Evolutionary conservation across 2,797 vertebrate species (phyloP).

Genomic region (Pipistrellus nathusii): DNA sequence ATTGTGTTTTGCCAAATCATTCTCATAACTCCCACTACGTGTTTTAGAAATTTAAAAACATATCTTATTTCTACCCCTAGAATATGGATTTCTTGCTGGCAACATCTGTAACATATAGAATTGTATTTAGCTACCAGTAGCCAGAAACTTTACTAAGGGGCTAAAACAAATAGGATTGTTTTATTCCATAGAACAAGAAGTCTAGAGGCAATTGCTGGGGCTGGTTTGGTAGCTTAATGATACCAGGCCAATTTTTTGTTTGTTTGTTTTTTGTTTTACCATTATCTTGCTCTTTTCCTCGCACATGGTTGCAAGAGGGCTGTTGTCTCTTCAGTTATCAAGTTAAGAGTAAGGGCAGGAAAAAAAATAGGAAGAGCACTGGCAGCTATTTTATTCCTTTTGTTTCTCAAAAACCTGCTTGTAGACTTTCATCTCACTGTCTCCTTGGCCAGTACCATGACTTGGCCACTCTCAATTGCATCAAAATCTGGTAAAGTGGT

Average conservation of each 20-base stretch:
- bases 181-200: neutral
- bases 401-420: neutral
- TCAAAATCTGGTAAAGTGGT: neutral
- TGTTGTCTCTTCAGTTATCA: neutral
- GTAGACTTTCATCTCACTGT: neutral
- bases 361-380: neutral
- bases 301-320: neutral
- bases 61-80: conserved; percentile 51
- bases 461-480: neutral
- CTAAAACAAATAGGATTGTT: conserved; percentile 39
- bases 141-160: conserved; percentile 25
- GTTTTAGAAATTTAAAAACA: conserved; percentile 62
- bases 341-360: neutral
- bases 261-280: too few relatives aligned
- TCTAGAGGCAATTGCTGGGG: neutral
- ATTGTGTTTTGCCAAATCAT: conserved; percentile 55
- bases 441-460: neutral
- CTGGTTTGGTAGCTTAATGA: neutral
- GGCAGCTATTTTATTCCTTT: neutral
- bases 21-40: conserved; percentile 14
- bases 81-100: neutral
- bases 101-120: neutral
- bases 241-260: neutral
- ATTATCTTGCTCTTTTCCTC: conserved; percentile 29
- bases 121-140: conserved; percentile 44